Base-by-base conservation (phyloP, 1,140 invertebrate species). In the Drosophila pseudoobscura region DNA sequence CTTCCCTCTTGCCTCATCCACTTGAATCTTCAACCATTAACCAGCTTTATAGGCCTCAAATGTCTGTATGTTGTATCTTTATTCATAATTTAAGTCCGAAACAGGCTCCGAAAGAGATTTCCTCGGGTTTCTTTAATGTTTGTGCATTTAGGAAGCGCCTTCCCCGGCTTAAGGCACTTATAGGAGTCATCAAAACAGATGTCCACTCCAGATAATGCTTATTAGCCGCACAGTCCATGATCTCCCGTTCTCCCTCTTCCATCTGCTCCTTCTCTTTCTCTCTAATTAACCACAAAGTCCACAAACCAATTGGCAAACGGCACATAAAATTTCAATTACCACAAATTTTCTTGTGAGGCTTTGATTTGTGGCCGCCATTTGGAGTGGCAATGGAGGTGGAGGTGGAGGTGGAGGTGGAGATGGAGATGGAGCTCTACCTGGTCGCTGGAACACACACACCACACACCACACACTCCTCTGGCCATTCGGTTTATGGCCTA, bases 291-390 rank as follows among this genome's bases (percentile, higher is more conserved):
- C 75, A 74, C 71, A 78, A 72, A 64, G 75, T 71, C 62, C 62
- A 61, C 60, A 54, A 39, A 50, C 45, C 75, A 65, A 78, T 71
- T 77, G 73, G 75, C 75, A 58, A 77, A 70, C 60, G 75, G 74
- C 75, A 77, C 60, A 78, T 78, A 78, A 77, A 78, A 78, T 78
- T 78, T 78, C 75, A 78, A 78, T 78, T 78, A 78, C 75, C 75
- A 78, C 75, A 78, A 78, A 78, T 78, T 77, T 66, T 71, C 61
- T 47, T 52, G n/a, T 8, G 11, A 39, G 35, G 31, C 50, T 78
- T 78, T 78, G 75, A 78, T 78, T 78, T 78, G 75, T 78, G 61
- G 56, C 75, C 75, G 75, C 75, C 68, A 66, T 62, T 78, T 56
- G 24, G 41, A n/a, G 47, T 22, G 47, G 26, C 20, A 13, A 7